Base-by-base conservation (phyloP, 1,140 invertebrate genomes). In the Gryllus bimaculatus region DNA sequence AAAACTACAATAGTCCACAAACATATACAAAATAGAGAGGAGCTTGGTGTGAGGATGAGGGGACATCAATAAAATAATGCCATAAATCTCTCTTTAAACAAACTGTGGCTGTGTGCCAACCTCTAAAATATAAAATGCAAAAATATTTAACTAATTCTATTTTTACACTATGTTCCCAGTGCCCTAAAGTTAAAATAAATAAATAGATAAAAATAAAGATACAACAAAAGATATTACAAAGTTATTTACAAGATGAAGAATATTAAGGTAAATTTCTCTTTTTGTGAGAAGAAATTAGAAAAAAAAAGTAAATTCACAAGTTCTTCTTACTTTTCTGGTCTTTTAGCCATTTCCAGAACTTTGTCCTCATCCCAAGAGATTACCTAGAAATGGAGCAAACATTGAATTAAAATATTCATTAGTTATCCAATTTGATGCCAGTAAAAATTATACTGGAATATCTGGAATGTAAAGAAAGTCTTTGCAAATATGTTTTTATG, bases 311-410 rank as follows among this genome's bases (percentile, higher is more conserved):
- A 18, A 47, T 26, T 75, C 18, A 49, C 48, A 87, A 87, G 86
- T 87, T 86, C 85, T 84, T 90, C 94, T 95, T 95, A 95, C 94
- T 95, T 92, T 95, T 95, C 90, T 96, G 94, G 89, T 95, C 92
- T 89, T 96, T 90, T 89, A 96, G 92, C 95, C 95, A 97, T 89
- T 95, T 93, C n/a, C 89, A 97, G 92, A 88, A 97, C 95, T 90
- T 94, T 94, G 87, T 96, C 93, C 91, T 97, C 96, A 85, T 97
- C 94, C 89, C 92, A 94, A 89, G n/a, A 97, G 92, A 91, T 97
- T 94, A 89, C 95, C 95, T 96, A 91, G 84, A 92, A 93, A 91
- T 88, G 84, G 85, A 76, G 79, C 18, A 76, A 79, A n/a, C 79
- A 78, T 73, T 47, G 39, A 79, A 76, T 54, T 21, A 47, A 66